Base-by-base conservation (phyloP, 92 coral and sea anemone species). In the Zoanthus sociatus region DNA sequence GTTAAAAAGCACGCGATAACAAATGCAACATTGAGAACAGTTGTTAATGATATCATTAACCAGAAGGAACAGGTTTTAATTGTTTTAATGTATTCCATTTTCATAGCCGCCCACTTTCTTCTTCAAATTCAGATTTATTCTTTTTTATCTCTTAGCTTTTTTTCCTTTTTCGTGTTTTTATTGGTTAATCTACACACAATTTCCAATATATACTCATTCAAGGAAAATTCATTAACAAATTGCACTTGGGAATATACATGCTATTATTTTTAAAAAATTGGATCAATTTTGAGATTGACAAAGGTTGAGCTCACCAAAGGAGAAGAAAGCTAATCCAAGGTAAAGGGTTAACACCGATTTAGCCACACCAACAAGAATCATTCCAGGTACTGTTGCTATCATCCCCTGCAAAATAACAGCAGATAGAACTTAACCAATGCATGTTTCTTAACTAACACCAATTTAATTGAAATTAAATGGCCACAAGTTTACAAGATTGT, bases 281-380 rank as follows among this genome's bases (percentile, higher is more conserved):
- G 58, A 6, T 53, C 8, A 53, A 53, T 53, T 53, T 53, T 53
- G 58, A 53, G 58, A 53, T 53, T 58, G n/a, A 58, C 66, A 11
- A 0, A 58, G n/a, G 66, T 11, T 58, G n/a, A 58, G n/a, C 71
- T 71, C 17, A 61, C 76, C 64, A 47, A 75, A 75, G 16, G 47
- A 91, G 81, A 94, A 93, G 82, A 96, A 84, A 10, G 96, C 76
- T 3, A 96, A 94, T 5, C 99, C 99, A 42, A 87, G 76, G 79
- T 96, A 96, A 53, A 96, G 92, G 30, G 89, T 87, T 9, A 88
- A 89, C 16, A 86, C 89, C 18, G 99, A 90, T 51, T 89, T 87
- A n/a, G 99, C 96, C 76, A 91, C 45, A 71, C 99, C 99, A 47
- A 96, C 92, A 72, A 96, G 88, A 21, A 94, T 74, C 99, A 96